Evolutionary conservation across 2,113 vertebrate species (phyloP), one percentile per base, ranked within the genome.

Genomic region (Felis chaus): DNA sequence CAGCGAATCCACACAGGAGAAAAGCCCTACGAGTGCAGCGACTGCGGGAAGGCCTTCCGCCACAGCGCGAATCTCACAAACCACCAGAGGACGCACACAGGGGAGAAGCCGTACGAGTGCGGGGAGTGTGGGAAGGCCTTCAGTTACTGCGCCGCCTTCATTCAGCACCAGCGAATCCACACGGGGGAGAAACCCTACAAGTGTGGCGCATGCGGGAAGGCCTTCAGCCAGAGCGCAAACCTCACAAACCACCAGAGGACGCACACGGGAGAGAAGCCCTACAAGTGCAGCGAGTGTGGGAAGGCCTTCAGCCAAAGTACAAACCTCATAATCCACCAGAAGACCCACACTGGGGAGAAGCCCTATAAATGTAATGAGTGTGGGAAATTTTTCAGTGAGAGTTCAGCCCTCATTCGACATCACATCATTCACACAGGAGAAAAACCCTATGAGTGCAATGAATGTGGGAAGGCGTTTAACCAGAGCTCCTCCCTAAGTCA

Each of bases 41-140:
- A 88, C 83, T 97, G 97, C 23, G 91, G 96, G 50, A 96, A 96
- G 69, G 91, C 95, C n/a, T 97, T 97, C 91, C 81, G 97, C 4
- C 95, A 96, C 21, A 97, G 88, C 0, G 94, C 96, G 1, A 95
- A 95, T 4, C 97, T 97, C 15, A 93, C 95, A 0, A 95, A 95
- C 83, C 97, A 97, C 87, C 97, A 96, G 71, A n/a, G 96, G 91
- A 97, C 93, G 10, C 97, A 97, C 65, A 96, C 97, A 0, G 95
- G 97, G n/a, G 97, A 97, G 71, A 97, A 95, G 65, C 97, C 97
- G 7, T 97, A 97, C 53, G 21, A 31, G 41, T 97, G 97, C 71
- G 33, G 53, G 0, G 90, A 94, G 29, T 97, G 97, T 1, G 94
- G 83, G 5, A 97, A 95, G 65, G 95, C 97, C 88, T 97, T 97